Conservation (phyloP, 2,888 invertebrate species). For the Agapetus fuscipes region DNA sequence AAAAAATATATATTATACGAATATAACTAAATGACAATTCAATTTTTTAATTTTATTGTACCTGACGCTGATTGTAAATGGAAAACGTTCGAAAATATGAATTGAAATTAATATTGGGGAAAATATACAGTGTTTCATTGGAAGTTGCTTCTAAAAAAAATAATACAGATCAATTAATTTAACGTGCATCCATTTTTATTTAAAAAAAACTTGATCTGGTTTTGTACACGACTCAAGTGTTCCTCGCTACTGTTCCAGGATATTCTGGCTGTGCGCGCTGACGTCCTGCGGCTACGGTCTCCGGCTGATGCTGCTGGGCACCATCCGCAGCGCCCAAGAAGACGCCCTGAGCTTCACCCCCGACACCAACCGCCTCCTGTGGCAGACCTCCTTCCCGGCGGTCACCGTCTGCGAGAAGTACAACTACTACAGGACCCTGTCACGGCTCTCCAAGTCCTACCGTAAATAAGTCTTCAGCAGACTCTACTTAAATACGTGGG, state of each 20-base stretch:
- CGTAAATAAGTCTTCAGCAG: slow-evolving; percentile 25
- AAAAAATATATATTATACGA: background rate
- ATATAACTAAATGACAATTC: too few species aligned
- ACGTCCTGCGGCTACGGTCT: slow-evolving; percentile 43
- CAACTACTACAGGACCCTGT: slow-evolving; percentile 25
- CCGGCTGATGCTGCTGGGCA: slow-evolving; percentile 37
- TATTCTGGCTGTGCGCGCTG: slow-evolving; percentile 50
- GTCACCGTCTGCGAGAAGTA: slow-evolving; percentile 50
- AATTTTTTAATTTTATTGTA: too few species aligned
- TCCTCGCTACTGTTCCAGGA: slow-evolving; percentile 35
- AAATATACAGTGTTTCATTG: too few species aligned
- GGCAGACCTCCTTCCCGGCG: slow-evolving; percentile 52
- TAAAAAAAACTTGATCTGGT: too few species aligned
- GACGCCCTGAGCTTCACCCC: slow-evolving; percentile 51
- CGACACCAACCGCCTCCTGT: slow-evolving; percentile 49
- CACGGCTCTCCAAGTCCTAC: slow-evolving; percentile 25
- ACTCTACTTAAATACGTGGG: too few species aligned
- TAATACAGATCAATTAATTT: too few species aligned
- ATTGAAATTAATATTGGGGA: too few species aligned
- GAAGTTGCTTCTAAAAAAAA: too few species aligned
- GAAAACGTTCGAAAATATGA: too few species aligned
- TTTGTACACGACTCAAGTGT: too few species aligned
- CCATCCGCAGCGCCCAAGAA: slow-evolving; percentile 38
- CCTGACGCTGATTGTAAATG: too few species aligned
- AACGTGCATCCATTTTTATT: too few species aligned